Base-by-base conservation (phyloP, 2,888 invertebrate genomes). In the Tribolium freemani region DNA sequence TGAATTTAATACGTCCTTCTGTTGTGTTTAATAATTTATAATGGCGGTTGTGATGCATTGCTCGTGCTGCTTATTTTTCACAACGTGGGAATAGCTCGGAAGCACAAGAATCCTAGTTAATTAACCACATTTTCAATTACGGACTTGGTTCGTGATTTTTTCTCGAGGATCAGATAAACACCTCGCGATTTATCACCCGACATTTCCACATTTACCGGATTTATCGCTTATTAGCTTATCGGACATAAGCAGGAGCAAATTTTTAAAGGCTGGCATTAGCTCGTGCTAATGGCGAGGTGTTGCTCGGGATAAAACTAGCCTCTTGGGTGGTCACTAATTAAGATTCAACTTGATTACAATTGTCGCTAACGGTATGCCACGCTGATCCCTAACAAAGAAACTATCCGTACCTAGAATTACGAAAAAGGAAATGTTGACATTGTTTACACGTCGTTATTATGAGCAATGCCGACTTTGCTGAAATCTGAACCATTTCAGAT, bases 311-410 rank as follows among this genome's bases (percentile, higher is more conserved):
- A 83, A 84, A 84, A 83, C 84, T 84, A 84, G 84, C 81, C 84
- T 85, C 84, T 82, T 86, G 87, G 87, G 87, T 87, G 87, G 87
- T 84, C 86, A 83, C 86, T 87, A 87, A 87, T 87, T 87, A 87
- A 87, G 86, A 87, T 87, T 87, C 87, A 86, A 83, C 83, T 84
- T 86, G 87, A 87, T 87, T 87, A 83, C 86, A 86, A 87, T 86
- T 87, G 86, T 86, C 84, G 84, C 85, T 86, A 86, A 86, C 85
- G 85, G 86, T 87, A 86, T 82, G 86, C 84, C 85, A 86, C 86
- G 85, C 85, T 78, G 81, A 81, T 81, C 80, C 78, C 79, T 82
- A 82, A 84, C 85, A 84, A 84, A 85, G 84, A 83, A 83, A 83
- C 84, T 83, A 83, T 82, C 82, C 80, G 82, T 85, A 85, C 84